Conservation (phyloP, 2,797 vertebrate species). For the Darevskia nairensis region DNA sequence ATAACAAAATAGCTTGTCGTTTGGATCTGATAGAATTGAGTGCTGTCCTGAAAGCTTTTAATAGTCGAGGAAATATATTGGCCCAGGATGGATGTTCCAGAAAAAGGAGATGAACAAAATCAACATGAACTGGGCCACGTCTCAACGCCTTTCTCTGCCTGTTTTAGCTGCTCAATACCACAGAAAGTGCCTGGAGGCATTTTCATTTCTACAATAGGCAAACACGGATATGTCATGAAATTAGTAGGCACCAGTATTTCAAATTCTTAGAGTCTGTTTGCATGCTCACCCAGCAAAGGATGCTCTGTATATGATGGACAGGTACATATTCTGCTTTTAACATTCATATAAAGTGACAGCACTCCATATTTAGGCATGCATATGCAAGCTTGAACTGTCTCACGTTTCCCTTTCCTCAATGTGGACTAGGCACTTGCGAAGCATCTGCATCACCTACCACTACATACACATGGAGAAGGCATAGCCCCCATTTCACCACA, state of each 20-base stretch:
- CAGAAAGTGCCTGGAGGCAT: not conserved
- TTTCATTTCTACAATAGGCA: not conserved
- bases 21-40: slow-evolving; percentile 51
- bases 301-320: not conserved
- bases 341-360: not conserved
- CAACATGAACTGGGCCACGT: not conserved
- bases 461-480: not conserved
- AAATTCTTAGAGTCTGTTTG: not conserved
- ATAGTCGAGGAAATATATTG: slow-evolving; percentile 42
- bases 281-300: not conserved
- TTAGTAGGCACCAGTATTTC: not conserved
- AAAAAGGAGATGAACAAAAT: slow-evolving; percentile 47
- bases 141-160: not conserved
- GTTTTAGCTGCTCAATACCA: not conserved
- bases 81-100: slow-evolving; percentile 19
- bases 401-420: not conserved
- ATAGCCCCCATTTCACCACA: not conserved
- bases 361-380: not conserved
- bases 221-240: not conserved
- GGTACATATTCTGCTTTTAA: not conserved
- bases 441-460: not conserved
- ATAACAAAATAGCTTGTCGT: slow-evolving; percentile 39
- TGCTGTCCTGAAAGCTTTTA: slow-evolving; percentile 8
- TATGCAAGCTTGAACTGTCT: not conserved
- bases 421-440: not conserved